Conservation (phyloP, 2,113 vertebrate genomes). For the Pantherophis guttatus region DNA sequence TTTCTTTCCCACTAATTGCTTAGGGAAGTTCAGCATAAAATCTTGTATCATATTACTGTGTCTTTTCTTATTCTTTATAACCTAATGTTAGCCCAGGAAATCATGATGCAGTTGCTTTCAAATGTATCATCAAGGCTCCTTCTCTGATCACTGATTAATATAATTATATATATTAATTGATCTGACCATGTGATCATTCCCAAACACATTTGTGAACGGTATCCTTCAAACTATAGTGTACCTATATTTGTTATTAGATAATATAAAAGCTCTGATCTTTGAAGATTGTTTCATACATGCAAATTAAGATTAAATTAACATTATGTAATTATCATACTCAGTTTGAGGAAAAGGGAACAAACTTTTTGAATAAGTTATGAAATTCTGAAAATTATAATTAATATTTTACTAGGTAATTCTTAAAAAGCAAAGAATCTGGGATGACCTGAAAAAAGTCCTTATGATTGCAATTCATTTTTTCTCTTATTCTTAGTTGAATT, state of each 20-base stretch:
- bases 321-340: background rate
- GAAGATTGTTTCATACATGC: background rate
- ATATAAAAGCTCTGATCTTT: background rate
- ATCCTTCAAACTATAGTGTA: background rate
- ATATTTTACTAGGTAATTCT: background rate
- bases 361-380: constrained; percentile 21
- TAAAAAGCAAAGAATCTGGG: background rate
- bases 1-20: background rate
- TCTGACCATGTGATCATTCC: background rate
- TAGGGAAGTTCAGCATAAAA: background rate
- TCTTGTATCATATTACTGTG: background rate
- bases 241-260: background rate
- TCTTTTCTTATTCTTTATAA: background rate
- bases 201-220: background rate
- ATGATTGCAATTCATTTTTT: background rate
- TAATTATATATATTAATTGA: background rate
- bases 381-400: constrained; percentile 18
- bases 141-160: background rate
- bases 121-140: background rate
- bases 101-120: background rate
- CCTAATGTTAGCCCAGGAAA: background rate
- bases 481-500: background rate
- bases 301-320: background rate
- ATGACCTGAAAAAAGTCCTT: background rate
- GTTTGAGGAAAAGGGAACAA: background rate